Base-by-base conservation (phyloP, 2,113 vertebrate species). In the Lepus timidus region DNA sequence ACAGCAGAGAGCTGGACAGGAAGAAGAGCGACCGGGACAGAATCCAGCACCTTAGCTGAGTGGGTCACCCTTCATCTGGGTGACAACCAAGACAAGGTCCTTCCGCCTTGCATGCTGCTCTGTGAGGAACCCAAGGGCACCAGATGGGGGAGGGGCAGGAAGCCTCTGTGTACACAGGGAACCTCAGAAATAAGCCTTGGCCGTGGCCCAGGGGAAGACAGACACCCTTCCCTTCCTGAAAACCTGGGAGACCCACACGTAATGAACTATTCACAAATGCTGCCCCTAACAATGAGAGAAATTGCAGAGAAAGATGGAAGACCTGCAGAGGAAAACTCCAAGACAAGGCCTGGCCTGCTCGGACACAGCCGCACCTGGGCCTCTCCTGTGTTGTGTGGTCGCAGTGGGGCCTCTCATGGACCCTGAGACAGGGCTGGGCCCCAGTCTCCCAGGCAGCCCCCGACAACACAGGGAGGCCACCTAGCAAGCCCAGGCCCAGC, bases 241-340 rank as follows among this genome's bases (percentile, higher is more conserved):
- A 92, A 84, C 91, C 87, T 79, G 89, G 92, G 78, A 95, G 97
- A 51, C 87, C 92, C 96, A 90, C 89, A 94, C 64, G 88, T 25
- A 27, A 97, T 97, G 91, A 96, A 97, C 97, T 94, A 98, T 97
- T 97, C 95, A 96, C 91, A 93, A 95, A 94, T 82, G 36, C 90
- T 89, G 87, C 92, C 82, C 96, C 93, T 85, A 93, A 95, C 97
- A 96, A 95, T 81, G 95, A 92, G 82, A 80, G 64, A 44, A 79
- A 70, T 88, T 64, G 27, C 29, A 97, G 85, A 94, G 92, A 91
- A 33, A 80, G 39, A 31, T 3, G 5, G 88, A 92, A 29, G 44
- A 31, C 71, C 52, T 44, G 44, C 44, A 44, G n/a, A 39, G 82
- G 76, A 52, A 16, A 44, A 73, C 80, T 44, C 84, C 36, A 55